phyloP scores from a whole-genome alignment of 2,888 invertebrate species.

The Hirtodrosophila histrioides region DNA sequence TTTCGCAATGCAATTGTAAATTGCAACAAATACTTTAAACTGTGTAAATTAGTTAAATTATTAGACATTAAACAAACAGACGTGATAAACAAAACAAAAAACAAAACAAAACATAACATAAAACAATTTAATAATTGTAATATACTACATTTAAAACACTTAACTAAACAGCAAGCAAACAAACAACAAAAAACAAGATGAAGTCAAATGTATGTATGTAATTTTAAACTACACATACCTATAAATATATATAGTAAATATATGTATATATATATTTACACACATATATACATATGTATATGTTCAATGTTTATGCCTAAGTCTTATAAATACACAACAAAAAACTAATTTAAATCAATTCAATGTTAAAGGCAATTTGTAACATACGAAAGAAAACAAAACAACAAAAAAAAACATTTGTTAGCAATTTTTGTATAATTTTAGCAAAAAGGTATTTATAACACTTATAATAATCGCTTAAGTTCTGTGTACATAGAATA shows the following conservation, averaged over 20 bases:
- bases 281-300: constrained; percentile 37
- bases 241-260: constrained; percentile 13
- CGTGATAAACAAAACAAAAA: constrained; percentile 71
- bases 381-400: constrained; percentile 39
- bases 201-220: constrained; percentile 46
- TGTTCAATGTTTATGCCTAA: constrained; percentile 71
- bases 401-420: constrained; percentile 51
- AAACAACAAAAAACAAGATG: constrained; percentile 13
- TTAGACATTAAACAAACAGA: constrained; percentile 76
- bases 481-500: constrained; percentile 71
- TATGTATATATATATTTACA: constrained; percentile 19
- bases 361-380: constrained; percentile 76
- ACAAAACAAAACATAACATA: constrained; percentile 29
- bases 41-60: constrained; percentile 80
- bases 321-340: constrained; percentile 60
- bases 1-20: constrained; percentile 73
- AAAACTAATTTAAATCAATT: constrained; percentile 64
- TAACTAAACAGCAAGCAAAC: constrained; percentile 25
- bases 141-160: constrained; percentile 47
- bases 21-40: constrained; percentile 68
- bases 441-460: constrained; percentile 65
- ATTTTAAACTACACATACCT: constrained; percentile 34
- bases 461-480: constrained; percentile 47
- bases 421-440: constrained; percentile 79
- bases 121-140: constrained; percentile 61